Conservation (phyloP, 2,113 vertebrate genomes). For the Scolopax mira region DNA sequence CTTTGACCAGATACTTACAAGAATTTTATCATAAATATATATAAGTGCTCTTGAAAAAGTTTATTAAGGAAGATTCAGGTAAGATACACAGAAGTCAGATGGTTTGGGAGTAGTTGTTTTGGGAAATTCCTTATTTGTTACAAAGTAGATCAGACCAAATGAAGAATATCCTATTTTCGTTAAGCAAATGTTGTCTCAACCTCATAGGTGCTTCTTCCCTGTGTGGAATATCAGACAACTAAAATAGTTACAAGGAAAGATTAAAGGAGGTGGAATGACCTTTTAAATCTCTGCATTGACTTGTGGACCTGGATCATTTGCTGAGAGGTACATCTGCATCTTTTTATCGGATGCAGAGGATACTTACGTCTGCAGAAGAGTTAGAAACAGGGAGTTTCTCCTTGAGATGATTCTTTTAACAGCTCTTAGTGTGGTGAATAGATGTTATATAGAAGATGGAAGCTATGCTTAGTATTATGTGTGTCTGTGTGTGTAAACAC, state of each 20-base stretch:
- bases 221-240: background rate
- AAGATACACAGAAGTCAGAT: background rate
- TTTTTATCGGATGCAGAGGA: background rate
- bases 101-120: background rate
- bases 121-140: background rate
- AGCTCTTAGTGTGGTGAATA: background rate
- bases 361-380: background rate
- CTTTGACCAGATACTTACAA: fast-evolving
- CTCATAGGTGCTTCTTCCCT: background rate
- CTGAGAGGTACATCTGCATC: background rate
- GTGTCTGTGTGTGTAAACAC: background rate
- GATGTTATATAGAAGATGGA: background rate
- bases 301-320: background rate
- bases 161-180: background rate
- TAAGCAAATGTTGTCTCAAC: background rate
- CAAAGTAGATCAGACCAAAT: background rate
- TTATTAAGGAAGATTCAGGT: background rate
- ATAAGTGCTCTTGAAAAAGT: background rate
- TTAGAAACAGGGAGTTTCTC: background rate
- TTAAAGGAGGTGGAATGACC: background rate
- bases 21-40: background rate
- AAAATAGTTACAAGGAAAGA: background rate
- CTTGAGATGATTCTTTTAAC: background rate
- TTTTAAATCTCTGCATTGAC: background rate
- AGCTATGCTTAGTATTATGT: background rate